These are phyloP conservation scores for Clytia hemisphaerica DNA, from an alignment of 30 jellyfish, hydroid and myxozoan species.

Conservation along the genomic window DNA sequence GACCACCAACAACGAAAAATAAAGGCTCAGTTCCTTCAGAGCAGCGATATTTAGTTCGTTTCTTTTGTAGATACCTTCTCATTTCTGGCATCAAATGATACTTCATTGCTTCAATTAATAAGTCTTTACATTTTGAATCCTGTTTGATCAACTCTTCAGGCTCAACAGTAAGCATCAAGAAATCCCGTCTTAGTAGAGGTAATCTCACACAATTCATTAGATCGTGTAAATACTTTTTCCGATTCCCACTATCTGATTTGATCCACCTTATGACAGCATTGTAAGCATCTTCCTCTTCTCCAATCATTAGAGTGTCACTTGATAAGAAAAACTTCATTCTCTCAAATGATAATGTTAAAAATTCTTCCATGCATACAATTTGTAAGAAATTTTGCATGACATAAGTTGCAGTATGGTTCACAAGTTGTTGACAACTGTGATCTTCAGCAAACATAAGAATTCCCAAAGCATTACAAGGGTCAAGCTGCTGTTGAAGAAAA, in stretches of 20 bases:
- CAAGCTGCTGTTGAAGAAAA: constrained; percentile 56
- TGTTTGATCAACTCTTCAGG: constrained; percentile 61
- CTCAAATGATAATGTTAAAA: constrained; percentile 27
- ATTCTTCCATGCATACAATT: constrained; percentile 64
- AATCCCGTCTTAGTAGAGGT: constrained; percentile 63
- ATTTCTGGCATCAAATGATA: constrained; percentile 79
- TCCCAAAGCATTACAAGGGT: constrained; percentile 75
- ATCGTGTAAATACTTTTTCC: constrained; percentile 46
- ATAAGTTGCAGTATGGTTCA: constrained; percentile 25
- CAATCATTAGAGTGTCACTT: constrained; percentile 49
- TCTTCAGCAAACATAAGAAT: constrained; percentile 66
- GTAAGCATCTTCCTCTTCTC: constrained; percentile 59
- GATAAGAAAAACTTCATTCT: constrained; percentile 37
- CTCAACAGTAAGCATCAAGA: constrained; percentile 79
- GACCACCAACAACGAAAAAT: constrained; percentile 81
- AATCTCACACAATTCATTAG: constrained; percentile 49
- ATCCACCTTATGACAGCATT: constrained; percentile 70
- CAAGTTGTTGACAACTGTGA: constrained; percentile 51
- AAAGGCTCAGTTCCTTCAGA: constrained; percentile 28
- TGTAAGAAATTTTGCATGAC: constrained; percentile 51
- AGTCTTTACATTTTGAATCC: constrained; percentile 52
- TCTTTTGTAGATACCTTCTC: constrained; percentile 68
- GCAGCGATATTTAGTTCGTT: constrained; percentile 48
- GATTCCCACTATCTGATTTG: constrained; percentile 26
- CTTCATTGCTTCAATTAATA: constrained; percentile 79